These are phyloP conservation scores for Glareola pratincola DNA, from an alignment of 2,113 vertebrate species.

Conservation along the genomic window DNA sequence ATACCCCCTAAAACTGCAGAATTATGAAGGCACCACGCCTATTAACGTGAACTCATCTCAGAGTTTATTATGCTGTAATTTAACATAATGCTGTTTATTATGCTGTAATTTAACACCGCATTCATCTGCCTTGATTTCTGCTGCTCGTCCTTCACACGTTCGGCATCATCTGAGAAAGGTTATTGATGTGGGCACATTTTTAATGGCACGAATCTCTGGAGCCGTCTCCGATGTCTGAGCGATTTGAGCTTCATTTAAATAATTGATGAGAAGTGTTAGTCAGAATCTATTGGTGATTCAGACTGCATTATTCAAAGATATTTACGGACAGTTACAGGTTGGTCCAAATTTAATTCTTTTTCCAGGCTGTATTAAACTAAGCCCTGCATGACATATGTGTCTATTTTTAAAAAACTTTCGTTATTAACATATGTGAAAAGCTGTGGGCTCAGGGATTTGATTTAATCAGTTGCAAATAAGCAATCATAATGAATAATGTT, in stretches of 20 bases:
- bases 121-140: background rate
- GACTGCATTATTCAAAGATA: constrained; percentile 34
- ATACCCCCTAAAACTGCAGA: background rate
- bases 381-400: background rate
- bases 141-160: constrained; percentile 39
- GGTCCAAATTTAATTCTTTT: background rate
- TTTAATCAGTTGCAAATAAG: background rate
- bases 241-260: constrained; percentile 76
- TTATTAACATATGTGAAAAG: background rate
- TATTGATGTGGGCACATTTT: constrained; percentile 42
- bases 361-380: background rate
- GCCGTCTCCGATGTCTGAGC: constrained; percentile 67
- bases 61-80: background rate
- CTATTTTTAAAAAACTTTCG: background rate
- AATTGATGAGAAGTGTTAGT: constrained; percentile 70
- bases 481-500: background rate
- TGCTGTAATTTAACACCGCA: background rate
- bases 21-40: background rate
- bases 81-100: background rate
- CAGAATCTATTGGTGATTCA: constrained; percentile 31
- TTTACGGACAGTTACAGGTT: background rate
- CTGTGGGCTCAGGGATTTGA: background rate
- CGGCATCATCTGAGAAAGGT: background rate
- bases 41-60: background rate
- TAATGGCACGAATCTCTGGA: constrained; percentile 71